These are phyloP conservation scores for Larimichthys crocea DNA, from an alignment of 2,113 vertebrate genomes.

Conservation along the genomic window DNA sequence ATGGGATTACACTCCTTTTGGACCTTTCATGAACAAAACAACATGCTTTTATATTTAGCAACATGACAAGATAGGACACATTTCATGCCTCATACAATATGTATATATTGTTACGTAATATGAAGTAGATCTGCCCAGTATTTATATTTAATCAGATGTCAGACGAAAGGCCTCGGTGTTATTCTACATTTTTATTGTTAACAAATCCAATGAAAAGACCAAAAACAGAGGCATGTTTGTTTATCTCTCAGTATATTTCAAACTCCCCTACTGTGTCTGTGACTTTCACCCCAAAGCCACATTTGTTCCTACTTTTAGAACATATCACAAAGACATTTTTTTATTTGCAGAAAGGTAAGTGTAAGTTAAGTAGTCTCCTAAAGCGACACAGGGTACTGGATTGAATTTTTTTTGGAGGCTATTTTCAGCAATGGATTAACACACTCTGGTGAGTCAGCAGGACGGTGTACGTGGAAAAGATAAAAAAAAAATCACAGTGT, in stretches of 20 bases:
- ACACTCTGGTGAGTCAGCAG: background rate
- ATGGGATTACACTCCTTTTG: background rate
- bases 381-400: background rate
- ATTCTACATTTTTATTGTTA: background rate
- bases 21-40: conserved; percentile 25
- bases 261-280: background rate
- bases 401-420: background rate
- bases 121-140: background rate
- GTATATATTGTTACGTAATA: conserved; percentile 4
- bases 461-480: background rate
- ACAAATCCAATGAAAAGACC: background rate
- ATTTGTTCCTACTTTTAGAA: conserved; percentile 6
- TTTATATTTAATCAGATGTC: conserved; percentile 19
- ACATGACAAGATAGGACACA: background rate
- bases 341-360: too few species aligned
- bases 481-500: background rate
- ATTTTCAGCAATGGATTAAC: conserved; percentile 18
- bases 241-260: background rate
- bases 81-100: conserved; percentile 19
- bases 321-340: background rate
- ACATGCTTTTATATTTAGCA: background rate
- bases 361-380: background rate
- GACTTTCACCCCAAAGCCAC: background rate
- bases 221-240: background rate
- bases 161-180: background rate